phyloP scores from a whole-genome alignment of 2,113 vertebrate species.

The Anolis sagrei region DNA sequence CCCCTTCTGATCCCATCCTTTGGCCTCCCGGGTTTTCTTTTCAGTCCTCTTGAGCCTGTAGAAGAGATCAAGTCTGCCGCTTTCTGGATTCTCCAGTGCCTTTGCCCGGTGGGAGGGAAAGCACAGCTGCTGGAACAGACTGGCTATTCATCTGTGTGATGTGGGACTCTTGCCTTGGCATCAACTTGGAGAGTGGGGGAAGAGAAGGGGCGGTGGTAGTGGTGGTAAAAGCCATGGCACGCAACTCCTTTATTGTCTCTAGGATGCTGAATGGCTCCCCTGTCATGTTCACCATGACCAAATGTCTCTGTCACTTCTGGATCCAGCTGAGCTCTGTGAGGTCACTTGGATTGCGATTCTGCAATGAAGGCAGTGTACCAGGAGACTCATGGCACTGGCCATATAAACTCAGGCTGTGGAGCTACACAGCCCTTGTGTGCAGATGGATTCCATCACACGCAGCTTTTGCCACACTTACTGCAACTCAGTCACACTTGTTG shows the following conservation, averaged over 20 bases:
- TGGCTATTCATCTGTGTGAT: conserved; percentile 73
- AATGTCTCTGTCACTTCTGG: neutral
- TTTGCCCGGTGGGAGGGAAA: conserved; percentile 54
- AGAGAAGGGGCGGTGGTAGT: neutral
- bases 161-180: conserved; percentile 59
- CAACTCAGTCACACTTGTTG: neutral
- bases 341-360: conserved; percentile 43
- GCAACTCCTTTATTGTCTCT: conserved; percentile 54
- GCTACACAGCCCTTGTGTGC: neutral
- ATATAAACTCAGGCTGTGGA: neutral
- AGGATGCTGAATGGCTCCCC: conserved; percentile 17
- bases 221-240: neutral
- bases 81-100: conserved; percentile 14
- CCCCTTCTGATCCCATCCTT: conserved; percentile 71
- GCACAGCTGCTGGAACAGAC: conserved; percentile 73
- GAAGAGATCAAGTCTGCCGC: conserved; percentile 17
- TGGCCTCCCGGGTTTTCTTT: conserved; percentile 4
- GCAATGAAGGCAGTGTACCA: conserved; percentile 55
- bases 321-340: conserved; percentile 60
- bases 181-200: conserved; percentile 36
- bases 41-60: neutral
- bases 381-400: conserved; percentile 60
- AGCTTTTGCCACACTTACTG: neutral
- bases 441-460: fast-evolving
- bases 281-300: conserved; percentile 51